Evolutionary conservation across 2,888 invertebrate species (phyloP).

Genomic region (Zele albiditarsus): DNA sequence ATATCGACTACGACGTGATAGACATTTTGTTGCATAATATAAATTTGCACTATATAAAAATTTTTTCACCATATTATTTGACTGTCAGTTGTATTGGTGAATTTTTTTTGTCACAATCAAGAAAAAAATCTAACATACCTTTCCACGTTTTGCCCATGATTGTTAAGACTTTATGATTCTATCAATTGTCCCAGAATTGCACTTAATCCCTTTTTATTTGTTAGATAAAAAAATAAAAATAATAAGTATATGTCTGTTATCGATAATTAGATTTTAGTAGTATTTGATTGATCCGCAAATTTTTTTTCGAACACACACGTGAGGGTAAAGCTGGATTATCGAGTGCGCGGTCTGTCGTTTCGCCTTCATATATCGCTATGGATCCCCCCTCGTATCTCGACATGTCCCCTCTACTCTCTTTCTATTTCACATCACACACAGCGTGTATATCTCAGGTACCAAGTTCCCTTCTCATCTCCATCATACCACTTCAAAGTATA

Average conservation of each 20-base stretch:
- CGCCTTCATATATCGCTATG: conserved; percentile 70
- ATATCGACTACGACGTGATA: too few species aligned
- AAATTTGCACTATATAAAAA: not conserved
- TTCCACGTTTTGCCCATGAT: conserved; percentile 66
- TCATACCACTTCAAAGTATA: conserved; percentile 37
- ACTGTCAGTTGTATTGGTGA: not conserved
- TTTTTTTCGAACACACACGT: conserved; percentile 10
- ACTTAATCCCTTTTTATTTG: conserved; percentile 43
- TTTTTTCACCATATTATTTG: not conserved
- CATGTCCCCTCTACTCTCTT: conserved; percentile 46
- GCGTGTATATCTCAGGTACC: conserved; percentile 40
- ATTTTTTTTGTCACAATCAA: conserved; percentile 41
- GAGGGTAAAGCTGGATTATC: conserved; percentile 64
- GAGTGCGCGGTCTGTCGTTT: conserved; percentile 68
- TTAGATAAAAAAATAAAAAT: conserved; percentile 15
- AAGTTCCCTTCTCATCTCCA: conserved; percentile 46
- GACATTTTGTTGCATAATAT: too few species aligned
- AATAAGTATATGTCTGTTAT: not conserved
- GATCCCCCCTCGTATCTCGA: conserved; percentile 52
- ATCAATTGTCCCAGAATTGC: not conserved
- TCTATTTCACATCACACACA: conserved; percentile 53
- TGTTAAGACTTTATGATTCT: conserved; percentile 17
- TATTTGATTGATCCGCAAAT: not conserved
- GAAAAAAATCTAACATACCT: conserved; percentile 60
- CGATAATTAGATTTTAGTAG: not conserved